Evolutionary conservation across 2,113 vertebrate genomes (phyloP).

Genomic region (Pao palembangensis): DNA sequence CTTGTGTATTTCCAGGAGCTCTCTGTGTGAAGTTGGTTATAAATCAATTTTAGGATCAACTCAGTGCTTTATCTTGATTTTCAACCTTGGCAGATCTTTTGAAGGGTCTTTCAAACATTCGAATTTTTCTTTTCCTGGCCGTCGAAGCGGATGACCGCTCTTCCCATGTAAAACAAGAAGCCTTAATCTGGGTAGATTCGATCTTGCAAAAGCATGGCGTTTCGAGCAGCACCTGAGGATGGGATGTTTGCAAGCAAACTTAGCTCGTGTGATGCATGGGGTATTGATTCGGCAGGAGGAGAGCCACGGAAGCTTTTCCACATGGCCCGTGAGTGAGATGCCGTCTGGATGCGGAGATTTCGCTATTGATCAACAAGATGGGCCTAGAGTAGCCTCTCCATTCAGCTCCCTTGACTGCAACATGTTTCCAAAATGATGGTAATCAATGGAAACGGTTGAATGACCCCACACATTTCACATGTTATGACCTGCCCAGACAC

Average conservation of each 20-base stretch:
- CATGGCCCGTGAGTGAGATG: conserved; percentile 58
- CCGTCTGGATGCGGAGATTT: conserved; percentile 55
- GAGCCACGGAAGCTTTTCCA: conserved; percentile 48
- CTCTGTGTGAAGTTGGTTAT: conserved; percentile 35
- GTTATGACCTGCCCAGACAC: conserved; percentile 49
- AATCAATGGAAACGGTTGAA: conserved; percentile 66
- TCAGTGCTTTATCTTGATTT: conserved; percentile 58
- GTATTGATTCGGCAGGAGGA: conserved; percentile 50
- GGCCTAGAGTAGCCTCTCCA: conserved; percentile 52
- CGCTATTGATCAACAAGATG: conserved; percentile 58
- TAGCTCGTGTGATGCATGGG: conserved; percentile 15
- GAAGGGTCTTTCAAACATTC: conserved; percentile 52
- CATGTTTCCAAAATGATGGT: conserved; percentile 53
- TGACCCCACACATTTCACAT: conserved; percentile 49
- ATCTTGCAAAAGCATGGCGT: conserved; percentile 49
- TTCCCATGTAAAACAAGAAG: conserved; percentile 37
- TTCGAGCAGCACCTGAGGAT: conserved; percentile 64
- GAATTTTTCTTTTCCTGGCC: conserved; percentile 44
- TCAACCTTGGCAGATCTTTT: conserved; percentile 56
- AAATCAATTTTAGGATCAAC: conserved; percentile 63
- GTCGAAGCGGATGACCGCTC: conserved; percentile 45
- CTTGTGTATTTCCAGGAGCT: conserved; percentile 50
- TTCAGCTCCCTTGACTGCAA: conserved; percentile 43
- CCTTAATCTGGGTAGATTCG: conserved; percentile 5
- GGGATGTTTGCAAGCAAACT: conserved; percentile 37